These are phyloP conservation scores for Andrena bucephala DNA, from an alignment of 2,888 invertebrate species.

Conservation along the genomic window DNA sequence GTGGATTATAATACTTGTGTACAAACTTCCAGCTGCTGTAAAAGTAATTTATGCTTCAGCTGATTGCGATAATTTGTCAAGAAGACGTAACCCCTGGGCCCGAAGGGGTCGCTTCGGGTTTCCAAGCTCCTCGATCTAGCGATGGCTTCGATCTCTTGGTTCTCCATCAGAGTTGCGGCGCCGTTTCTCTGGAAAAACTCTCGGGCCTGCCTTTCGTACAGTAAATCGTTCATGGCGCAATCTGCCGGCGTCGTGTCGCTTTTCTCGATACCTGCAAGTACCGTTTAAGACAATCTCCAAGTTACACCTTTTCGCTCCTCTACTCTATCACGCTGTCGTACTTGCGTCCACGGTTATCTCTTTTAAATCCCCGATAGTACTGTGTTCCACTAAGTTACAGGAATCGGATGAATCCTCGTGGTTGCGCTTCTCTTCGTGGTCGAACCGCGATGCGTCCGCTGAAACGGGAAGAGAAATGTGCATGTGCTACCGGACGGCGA, in stretches of 20 bases:
- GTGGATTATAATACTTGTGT: neutral
- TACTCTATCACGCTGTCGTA: neutral
- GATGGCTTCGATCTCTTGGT: neutral
- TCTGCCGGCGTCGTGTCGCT: neutral
- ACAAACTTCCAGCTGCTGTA: constrained; percentile 69
- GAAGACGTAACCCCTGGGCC: constrained; percentile 35
- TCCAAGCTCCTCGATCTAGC: neutral
- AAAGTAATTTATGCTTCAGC: constrained; percentile 59
- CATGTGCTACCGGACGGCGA: neutral
- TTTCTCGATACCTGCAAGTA: constrained; percentile 20
- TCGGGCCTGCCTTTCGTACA: neutral
- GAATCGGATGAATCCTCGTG: neutral
- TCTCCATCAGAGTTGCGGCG: neutral
- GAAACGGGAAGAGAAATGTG: neutral
- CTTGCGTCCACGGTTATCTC: neutral
- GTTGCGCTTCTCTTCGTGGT: neutral
- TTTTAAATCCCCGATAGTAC: neutral
- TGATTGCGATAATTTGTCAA: constrained; percentile 53
- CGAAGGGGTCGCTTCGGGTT: constrained; percentile 2
- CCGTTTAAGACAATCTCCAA: neutral
- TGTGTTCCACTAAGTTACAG: neutral
- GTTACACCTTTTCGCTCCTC: too few species aligned
- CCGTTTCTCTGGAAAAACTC: neutral
- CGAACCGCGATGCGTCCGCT: constrained; percentile 19
- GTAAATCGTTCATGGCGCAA: neutral